Base-by-base conservation (phyloP, 1,140 invertebrate species). In the Centruroides sculpturatus region DNA sequence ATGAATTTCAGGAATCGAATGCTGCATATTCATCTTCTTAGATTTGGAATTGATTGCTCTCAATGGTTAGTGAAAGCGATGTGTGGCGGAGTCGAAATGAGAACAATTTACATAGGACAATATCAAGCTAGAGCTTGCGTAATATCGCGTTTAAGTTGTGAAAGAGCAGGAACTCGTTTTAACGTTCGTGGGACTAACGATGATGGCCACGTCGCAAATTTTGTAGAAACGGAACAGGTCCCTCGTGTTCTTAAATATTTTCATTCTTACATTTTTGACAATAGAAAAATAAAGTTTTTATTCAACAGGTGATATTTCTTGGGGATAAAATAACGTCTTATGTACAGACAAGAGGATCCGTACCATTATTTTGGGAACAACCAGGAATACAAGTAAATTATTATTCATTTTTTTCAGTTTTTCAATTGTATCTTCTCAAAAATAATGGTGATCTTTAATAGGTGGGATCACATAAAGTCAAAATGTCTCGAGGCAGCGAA, bases 171-270 rank as follows among this genome's bases (percentile, higher is more conserved):
- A 6, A 97, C 93, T 11, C 81, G 89, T 65, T 99, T 99, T 72
- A 98, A 98, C 78, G 94, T 98, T 0, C 79, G 97, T 67, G 97
- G 97, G n/a, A 89, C 86, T 48, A 98, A 99, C 77, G 96, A 99
- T 78, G 91, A 97, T 74, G 97, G 97, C 0, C 88, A 97, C 79
- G 96, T 99, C 47, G 97, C 97, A 3, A 99, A 99, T 79, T 99
- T 99, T 81, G 94, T 98, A 9, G 97, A 99, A 81, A 99, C 95
- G 1, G 97, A 99, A 76, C 97, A 99, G 78, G 77, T 79, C 59
- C 64, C 53, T 56, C 46, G n/a, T 54, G 9, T 47, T 59, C 51
- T 56, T n/a, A 9, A 41, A 41, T 41, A 41, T 41, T 41, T 41
- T 8, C 41, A 41, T 41, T 23, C 5, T 41, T 41, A 41, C 5